Evolutionary conservation across 2,797 vertebrate genomes (phyloP).

Genomic region (Jordanella pulchra): DNA sequence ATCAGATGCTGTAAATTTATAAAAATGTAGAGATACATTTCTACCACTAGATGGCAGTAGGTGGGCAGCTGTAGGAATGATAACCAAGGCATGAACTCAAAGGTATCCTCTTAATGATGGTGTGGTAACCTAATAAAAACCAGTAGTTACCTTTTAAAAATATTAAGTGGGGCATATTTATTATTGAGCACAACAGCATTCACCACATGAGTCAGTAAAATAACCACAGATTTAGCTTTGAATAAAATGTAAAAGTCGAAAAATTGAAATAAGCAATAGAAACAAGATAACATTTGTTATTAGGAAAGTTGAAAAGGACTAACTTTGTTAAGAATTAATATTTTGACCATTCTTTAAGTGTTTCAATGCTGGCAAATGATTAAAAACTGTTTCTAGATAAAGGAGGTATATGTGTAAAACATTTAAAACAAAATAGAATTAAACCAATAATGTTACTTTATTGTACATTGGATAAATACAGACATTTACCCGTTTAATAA

Average conservation of each 20-base stretch:
- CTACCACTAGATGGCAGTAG: conserved; percentile 62
- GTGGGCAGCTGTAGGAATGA: conserved; percentile 18
- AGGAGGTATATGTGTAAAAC: neutral
- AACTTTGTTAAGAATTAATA: neutral
- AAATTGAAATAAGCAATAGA: neutral
- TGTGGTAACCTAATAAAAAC: no score
- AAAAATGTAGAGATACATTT: conserved; percentile 17
- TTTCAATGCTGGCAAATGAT: neutral
- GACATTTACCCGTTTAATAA: no score
- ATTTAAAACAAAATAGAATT: neutral
- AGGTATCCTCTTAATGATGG: conserved; percentile 9
- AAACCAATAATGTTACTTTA: neutral
- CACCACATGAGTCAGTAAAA: neutral
- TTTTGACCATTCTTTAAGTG: neutral
- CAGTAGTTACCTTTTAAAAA: no score
- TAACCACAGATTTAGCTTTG: neutral
- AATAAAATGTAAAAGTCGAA: neutral
- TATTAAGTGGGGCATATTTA: no score
- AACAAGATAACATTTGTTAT: neutral
- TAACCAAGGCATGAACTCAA: conserved; percentile 11
- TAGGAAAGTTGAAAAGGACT: neutral
- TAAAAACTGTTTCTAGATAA: neutral
- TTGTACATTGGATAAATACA: no score
- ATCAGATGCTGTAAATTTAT: neutral
- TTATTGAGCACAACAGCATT: no score